Base-by-base conservation (phyloP, 2,797 vertebrate species). In the Eospalax fontanierii region DNA sequence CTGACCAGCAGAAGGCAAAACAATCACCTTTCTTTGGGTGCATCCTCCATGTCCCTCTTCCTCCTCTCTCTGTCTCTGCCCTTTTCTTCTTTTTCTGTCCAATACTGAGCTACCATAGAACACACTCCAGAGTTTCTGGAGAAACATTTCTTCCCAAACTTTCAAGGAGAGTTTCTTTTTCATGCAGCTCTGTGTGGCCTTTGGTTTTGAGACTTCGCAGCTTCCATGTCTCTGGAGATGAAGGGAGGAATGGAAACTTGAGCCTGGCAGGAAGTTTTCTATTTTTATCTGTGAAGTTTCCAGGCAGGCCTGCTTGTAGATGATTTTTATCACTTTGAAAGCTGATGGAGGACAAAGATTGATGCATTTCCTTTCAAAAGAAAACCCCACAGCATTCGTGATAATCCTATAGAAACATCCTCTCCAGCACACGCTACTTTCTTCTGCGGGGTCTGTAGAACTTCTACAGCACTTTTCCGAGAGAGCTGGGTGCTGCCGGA, bases 341-440 rank as follows among this genome's bases (percentile, higher is more conserved):
- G 70, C 95, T 96, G 76, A 83, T 95, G 35, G 92, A 89, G 82
- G 95, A 97, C 93, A 95, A 97, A 97, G 95, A 97, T 87, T 78
- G 92, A 88, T 93, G 91, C 71, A 50, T n/a, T 97, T 97, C 46
- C 78, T 46, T 97, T 97, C 92, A 93, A 97, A 97, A 93, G 78
- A 80, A 70, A 89, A 92, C 57, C 19, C 0, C 18, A 75, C 87
- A 87, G 73, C 90, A 76, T 61, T 86, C 96, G 59, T 85, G 54
- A 90, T 92, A 91, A 54, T 89, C 83, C 65, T 81, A 95, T 75
- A 97, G 98, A 87, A 96, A 96, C 89, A 57, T 40, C 33, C 2
- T 81, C 30, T 16, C 78, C 35, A 50, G 76, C 81, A 82, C 91
- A 96, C 73, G 43, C 35, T 96, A 59, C 85, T 93, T 86, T 97